Percentiles rank a stretch among this genome's conserved stretches.
These are phyloP conservation scores for Muscicapa adusta DNA, from an alignment of 2,113 vertebrate genomes.

Conservation along the genomic window DNA sequence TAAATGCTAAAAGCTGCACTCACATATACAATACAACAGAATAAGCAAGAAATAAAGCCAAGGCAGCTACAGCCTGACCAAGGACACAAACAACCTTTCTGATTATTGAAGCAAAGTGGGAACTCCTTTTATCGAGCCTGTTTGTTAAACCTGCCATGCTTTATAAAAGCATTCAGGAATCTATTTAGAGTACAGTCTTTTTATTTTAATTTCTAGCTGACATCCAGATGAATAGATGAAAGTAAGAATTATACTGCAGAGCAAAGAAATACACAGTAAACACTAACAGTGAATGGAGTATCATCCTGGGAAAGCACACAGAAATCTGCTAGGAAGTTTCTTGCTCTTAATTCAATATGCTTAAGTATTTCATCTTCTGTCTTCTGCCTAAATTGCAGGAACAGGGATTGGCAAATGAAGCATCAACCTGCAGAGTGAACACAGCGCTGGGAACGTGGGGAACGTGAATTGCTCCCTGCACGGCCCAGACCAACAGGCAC, in stretches of 20 bases:
- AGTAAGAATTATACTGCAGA: slow-evolving; percentile 28
- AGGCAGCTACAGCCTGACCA: slow-evolving; percentile 11
- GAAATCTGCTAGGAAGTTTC: slow-evolving; percentile 2
- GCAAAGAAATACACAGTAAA: slow-evolving; percentile 18
- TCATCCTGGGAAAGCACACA: neutral
- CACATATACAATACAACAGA: neutral
- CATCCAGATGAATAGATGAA: slow-evolving; percentile 43
- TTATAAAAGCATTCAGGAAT: slow-evolving; percentile 42
- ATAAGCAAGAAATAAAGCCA: slow-evolving; percentile 48
- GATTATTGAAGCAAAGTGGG: slow-evolving; percentile 46
- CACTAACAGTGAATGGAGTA: neutral
- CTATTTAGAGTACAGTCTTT: slow-evolving; percentile 39
- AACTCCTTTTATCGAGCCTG: slow-evolving; percentile 47
- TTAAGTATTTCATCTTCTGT: neutral
- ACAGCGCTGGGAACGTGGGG: neutral
- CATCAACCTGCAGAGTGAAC: neutral
- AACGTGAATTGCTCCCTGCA: neutral
- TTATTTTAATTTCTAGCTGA: slow-evolving; percentile 63
- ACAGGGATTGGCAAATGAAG: neutral
- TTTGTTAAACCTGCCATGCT: slow-evolving; percentile 59
- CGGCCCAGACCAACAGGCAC: neutral
- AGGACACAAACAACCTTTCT: slow-evolving; percentile 38
- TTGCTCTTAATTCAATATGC: neutral
- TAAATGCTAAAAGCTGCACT: slow-evolving; percentile 23
- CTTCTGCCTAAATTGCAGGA: neutral